Base-by-base conservation (phyloP, 1,140 invertebrate genomes). In the Drosophila lini region DNA sequence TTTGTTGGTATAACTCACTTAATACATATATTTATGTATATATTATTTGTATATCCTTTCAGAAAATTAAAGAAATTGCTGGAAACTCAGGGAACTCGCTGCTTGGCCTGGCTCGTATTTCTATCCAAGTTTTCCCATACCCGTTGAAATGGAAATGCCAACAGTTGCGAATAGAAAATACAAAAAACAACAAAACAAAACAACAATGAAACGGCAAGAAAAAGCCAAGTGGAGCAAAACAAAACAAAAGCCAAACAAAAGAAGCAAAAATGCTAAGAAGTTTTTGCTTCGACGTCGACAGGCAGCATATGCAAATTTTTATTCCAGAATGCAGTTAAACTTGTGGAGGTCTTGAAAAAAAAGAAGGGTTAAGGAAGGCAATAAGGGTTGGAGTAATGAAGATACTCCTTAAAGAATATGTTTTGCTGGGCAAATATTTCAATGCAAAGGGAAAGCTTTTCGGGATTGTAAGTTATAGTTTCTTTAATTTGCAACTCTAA, bases 231-330 rank as follows among this genome's bases (percentile, higher is more conserved):
- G 60, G 63, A 71, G 53, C 57, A 81, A 74, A 69, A 71, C 60
- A 82, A 71, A 74, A 44, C 47, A 52, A 61, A 70, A 70, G 16
- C 19, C 41, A 57, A 63, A 73, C 47, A 74, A 62, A 74, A 56
- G 40, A 42, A 56, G 50, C 56, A 58, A 59, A 86, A 86, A 74
- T 78, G 60, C 63, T 55, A 67, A 75, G 78, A 81, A 84, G 47
- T 81, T 81, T 69, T 70, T 65, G 57, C 45, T 19, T 57, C 73
- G 40, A 44, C 45, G 81, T 63, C 78, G 78, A 86, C 78, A 81
- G 82, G 68, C 81, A 78, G 82, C 82, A 85, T 86, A 85, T 85
- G 81, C 82, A 85, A 85, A 85, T 85, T 69, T 80, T 34, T 65
- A n/a, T 32, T 34, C 38, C 65, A 68, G 47, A 74, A 57, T 76